Conservation (phyloP, 2,797 vertebrate species). For the Percopsis omiscomaycus region DNA sequence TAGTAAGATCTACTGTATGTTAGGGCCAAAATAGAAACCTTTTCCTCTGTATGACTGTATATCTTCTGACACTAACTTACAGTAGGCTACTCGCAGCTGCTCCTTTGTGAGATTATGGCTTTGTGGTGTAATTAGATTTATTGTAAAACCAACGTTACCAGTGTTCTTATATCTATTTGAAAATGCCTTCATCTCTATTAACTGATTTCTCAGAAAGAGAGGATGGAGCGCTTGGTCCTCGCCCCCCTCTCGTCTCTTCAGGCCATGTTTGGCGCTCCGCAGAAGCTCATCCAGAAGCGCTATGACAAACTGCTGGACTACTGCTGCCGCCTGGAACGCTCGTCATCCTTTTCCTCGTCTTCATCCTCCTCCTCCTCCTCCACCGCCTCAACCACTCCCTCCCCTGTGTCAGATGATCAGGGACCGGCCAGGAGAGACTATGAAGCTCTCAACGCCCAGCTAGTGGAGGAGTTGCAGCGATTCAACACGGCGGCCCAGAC, state of each 20-base stretch:
- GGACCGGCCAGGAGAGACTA: conserved; percentile 87
- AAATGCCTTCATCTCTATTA: background rate
- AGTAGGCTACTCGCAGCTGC: background rate
- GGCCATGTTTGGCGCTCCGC: conserved; percentile 88
- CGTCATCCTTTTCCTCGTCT: conserved; percentile 64
- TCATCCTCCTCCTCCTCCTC: conserved; percentile 52
- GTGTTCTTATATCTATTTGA: background rate
- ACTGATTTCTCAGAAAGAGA: conserved; percentile 73
- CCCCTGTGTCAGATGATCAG: conserved; percentile 71
- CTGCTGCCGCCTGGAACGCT: conserved; percentile 84
- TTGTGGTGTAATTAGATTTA: too few relatives aligned
- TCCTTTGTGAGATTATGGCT: background rate
- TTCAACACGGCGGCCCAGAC: conserved; percentile 85
- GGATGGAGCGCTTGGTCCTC: conserved; percentile 82
- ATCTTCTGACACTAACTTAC: conserved; percentile 8
- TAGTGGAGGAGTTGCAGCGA: conserved; percentile 90
- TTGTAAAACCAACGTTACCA: too few relatives aligned
- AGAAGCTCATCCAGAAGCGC: conserved; percentile 97
- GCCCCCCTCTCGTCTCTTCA: conserved; percentile 84
- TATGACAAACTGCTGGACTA: conserved; percentile 96
- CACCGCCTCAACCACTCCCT: conserved; percentile 45
- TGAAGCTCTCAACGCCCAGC: conserved; percentile 90
- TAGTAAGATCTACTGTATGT: too few relatives aligned
- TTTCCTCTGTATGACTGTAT: conserved; percentile 7
- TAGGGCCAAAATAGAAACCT: background rate